phyloP scores from a whole-genome alignment of 2,113 vertebrate species.

The Laterallus jamaicensis region DNA sequence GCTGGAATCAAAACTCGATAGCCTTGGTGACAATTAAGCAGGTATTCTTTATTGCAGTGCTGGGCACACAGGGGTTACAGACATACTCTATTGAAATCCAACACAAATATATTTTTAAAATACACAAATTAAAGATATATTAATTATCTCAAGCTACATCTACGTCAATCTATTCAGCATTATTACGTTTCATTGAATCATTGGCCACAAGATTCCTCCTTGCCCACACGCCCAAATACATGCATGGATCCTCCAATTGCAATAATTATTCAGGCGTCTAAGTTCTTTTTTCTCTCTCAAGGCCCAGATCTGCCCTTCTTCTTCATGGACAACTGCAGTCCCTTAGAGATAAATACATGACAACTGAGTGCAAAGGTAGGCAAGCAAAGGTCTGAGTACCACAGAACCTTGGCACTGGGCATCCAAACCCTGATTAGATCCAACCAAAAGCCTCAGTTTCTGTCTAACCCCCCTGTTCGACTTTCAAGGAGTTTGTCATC shows the following conservation, averaged over 20 bases:
- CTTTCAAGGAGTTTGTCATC: neutral
- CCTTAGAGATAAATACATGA: neutral
- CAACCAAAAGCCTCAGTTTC: neutral
- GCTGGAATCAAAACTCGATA: no score
- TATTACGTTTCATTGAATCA: no score
- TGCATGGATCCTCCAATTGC: neutral
- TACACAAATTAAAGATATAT: no score
- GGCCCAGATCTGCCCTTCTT: neutral
- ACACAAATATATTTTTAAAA: no score
- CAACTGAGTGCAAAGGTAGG: neutral
- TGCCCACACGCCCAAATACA: neutral
- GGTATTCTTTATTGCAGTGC: no score
- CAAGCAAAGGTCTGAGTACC: neutral
- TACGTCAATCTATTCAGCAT: no score
- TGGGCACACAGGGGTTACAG: no score
- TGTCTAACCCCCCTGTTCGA: neutral
- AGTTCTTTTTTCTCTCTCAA: fast-evolving
- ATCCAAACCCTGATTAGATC: neutral
- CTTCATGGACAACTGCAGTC: neutral
- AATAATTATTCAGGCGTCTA: neutral
- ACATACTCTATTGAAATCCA: no score
- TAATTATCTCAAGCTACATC: no score
- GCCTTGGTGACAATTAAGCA: no score
- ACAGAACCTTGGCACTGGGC: fast-evolving
- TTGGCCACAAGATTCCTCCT: neutral